These are phyloP conservation scores for Onychomys torridus DNA, from an alignment of 2,797 vertebrate species.

Conservation along the genomic window DNA sequence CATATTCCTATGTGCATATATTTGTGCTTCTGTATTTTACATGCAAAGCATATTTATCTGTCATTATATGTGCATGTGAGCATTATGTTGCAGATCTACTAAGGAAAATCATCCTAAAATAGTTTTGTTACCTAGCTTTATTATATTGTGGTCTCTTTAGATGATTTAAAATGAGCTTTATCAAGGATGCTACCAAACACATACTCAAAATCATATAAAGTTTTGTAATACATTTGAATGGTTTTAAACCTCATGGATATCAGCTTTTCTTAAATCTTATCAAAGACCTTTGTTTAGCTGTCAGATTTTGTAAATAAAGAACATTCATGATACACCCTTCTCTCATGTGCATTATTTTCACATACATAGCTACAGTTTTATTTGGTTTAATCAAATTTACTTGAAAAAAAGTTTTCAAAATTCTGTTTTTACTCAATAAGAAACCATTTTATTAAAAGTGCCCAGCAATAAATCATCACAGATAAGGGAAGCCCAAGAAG, in stretches of 20 bases:
- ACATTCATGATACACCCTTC: not conserved
- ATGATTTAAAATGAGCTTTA: not conserved
- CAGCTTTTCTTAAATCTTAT: not conserved
- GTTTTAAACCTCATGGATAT: slow-evolving; percentile 35
- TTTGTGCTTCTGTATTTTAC: not conserved
- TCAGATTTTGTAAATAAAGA: slow-evolving; percentile 1
- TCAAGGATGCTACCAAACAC: not conserved
- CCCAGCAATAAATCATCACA: not conserved
- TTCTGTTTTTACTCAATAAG: not conserved
- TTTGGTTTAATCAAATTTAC: not conserved
- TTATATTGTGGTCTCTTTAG: not conserved
- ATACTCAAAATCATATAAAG: not conserved
- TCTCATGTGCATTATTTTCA: not conserved
- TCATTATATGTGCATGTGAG: not conserved
- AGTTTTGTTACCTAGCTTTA: not conserved
- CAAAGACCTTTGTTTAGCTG: not conserved
- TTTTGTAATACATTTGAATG: not conserved
- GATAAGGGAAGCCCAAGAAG: not conserved
- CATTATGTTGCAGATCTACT: not conserved
- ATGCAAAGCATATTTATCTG: not conserved
- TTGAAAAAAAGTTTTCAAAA: not conserved
- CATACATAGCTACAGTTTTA: not conserved
- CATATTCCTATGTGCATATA: not conserved
- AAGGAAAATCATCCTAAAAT: not conserved
- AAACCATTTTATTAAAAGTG: not conserved